Evolutionary conservation across 2,113 vertebrate genomes (phyloP).

Genomic region (Sphaerodactylus townsendi): DNA sequence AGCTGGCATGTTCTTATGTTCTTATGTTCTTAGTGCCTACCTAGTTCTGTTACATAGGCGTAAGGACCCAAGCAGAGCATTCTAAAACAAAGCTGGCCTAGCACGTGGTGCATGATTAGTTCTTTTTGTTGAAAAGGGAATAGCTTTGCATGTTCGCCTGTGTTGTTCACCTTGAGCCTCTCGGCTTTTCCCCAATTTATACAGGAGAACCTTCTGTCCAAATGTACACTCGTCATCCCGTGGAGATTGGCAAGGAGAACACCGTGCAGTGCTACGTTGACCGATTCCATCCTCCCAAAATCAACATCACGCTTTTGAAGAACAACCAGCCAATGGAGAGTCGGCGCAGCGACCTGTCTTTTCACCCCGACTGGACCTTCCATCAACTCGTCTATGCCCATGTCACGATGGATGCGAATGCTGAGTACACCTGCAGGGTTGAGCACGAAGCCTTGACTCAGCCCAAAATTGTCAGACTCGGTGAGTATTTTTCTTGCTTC

Average conservation of each 20-base stretch:
- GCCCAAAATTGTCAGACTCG: conserved; percentile 34
- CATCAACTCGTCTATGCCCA: conserved; percentile 62
- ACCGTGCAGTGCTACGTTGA: conserved; percentile 80
- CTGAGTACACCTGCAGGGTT: conserved; percentile 61
- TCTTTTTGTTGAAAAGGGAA: too few species aligned
- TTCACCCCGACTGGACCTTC: conserved; percentile 82
- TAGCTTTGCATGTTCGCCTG: too few species aligned
- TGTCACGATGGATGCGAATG: conserved; percentile 9
- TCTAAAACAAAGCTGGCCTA: too few species aligned
- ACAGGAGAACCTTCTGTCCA: conserved; percentile 70
- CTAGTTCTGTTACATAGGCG: too few species aligned
- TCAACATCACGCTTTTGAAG: conserved; percentile 69
- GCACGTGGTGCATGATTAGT: too few species aligned
- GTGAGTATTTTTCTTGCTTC: conserved; percentile 61
- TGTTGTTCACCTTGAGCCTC: background rate
- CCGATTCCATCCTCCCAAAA: conserved; percentile 82
- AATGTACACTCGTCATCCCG: conserved; percentile 73
- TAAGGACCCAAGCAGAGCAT: too few species aligned
- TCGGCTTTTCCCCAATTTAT: background rate
- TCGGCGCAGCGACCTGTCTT: conserved; percentile 75
- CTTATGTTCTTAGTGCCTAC: too few species aligned
- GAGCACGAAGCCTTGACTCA: background rate
- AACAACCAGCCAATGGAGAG: accelerated
- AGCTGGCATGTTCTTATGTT: too few species aligned
- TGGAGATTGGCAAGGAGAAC: conserved; percentile 45